Evolutionary conservation across 2,113 vertebrate genomes (phyloP).

Genomic region (Phalacrocorax pelagicus): DNA sequence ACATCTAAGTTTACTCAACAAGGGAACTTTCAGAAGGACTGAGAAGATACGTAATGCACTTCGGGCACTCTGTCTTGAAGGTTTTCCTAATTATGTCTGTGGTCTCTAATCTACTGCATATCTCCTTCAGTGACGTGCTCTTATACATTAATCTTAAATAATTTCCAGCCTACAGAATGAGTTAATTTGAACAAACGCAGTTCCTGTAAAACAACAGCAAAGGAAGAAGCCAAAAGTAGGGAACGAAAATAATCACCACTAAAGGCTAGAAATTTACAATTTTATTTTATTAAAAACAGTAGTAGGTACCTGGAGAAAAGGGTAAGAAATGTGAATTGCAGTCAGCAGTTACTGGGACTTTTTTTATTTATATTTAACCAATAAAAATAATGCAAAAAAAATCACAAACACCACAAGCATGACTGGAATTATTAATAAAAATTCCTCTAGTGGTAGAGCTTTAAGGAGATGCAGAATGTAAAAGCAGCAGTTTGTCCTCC

Average conservation of each 20-base stretch:
- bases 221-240: not conserved
- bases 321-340: not conserved
- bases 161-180: not conserved
- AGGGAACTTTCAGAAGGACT: not conserved
- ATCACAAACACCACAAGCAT: not conserved
- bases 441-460: not conserved
- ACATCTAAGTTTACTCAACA: not conserved
- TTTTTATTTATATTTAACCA: not conserved
- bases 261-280: not conserved
- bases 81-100: not conserved
- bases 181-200: not conserved
- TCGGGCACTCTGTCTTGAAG: not conserved
- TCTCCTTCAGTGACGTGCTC: not conserved
- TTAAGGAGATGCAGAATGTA: not conserved
- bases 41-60: fast-evolving
- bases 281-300: not conserved
- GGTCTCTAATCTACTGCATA: not conserved
- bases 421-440: conserved; percentile 27
- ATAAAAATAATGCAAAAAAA: not conserved
- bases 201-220: not conserved
- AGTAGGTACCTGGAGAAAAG: not conserved
- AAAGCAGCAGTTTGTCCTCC: not conserved
- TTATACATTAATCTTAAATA: not conserved
- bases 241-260: not conserved
- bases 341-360: not conserved